These are phyloP conservation scores for Alloscopus bannaensis DNA, from an alignment of 2,888 invertebrate genomes.

Conservation along the genomic window DNA sequence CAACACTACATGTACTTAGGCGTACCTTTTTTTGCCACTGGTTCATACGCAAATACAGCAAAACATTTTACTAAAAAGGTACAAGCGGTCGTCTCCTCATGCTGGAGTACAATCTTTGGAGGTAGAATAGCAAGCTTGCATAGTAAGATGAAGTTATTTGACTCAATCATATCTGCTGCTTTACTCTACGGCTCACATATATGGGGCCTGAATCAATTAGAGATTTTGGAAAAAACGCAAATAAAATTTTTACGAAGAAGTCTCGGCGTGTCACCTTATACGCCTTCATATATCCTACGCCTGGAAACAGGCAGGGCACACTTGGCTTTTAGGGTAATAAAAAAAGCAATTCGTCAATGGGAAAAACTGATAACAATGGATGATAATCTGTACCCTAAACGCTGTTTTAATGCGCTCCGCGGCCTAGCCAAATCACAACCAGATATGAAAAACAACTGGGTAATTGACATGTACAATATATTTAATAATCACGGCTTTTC, in stretches of 20 bases:
- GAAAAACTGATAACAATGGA: neutral
- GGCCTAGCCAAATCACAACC: neutral
- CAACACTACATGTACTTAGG: conserved; percentile 46
- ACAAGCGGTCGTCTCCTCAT: neutral
- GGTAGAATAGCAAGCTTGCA: conserved; percentile 20
- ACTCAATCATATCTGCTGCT: conserved; percentile 7
- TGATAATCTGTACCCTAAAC: neutral
- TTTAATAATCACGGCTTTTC: neutral
- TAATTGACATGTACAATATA: neutral
- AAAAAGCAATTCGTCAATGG: neutral
- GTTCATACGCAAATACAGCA: conserved; percentile 21
- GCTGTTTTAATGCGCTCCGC: neutral
- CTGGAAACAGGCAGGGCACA: conserved; percentile 1
- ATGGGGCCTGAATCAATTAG: neutral
- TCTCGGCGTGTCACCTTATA: neutral
- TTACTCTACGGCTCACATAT: conserved; percentile 21
- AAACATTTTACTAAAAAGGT: conserved; percentile 22
- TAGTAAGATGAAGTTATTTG: conserved; percentile 28
- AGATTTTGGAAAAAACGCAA: conserved; percentile 25
- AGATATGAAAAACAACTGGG: neutral
- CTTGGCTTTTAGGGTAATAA: neutral
- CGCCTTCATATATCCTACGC: neutral
- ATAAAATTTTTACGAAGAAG: conserved; percentile 1
- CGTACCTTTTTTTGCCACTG: conserved; percentile 18
- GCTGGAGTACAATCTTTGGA: conserved; percentile 3